Conservation (phyloP, 2,797 vertebrate species). For the Netta rufina region DNA sequence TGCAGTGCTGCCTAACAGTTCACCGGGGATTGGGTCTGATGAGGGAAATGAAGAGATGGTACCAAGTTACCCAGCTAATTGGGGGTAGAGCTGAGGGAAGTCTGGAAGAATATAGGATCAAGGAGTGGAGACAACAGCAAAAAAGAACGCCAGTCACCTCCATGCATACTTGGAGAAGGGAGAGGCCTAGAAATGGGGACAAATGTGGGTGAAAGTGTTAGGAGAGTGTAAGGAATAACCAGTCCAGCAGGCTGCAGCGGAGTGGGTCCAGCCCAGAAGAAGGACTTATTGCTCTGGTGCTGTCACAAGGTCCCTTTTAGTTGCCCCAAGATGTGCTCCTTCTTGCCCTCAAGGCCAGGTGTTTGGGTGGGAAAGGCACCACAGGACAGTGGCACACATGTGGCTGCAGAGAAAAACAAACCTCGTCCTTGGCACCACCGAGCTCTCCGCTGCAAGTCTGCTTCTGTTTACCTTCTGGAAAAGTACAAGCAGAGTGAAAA, state of each 20-base stretch:
- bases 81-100: background rate
- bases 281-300: background rate
- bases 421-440: background rate
- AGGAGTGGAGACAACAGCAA: background rate
- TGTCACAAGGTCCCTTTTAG: background rate
- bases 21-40: background rate
- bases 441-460: background rate
- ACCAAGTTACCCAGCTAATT: background rate
- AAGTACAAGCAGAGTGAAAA: background rate
- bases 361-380: background rate
- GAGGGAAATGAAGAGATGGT: background rate
- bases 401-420: background rate
- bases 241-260: background rate
- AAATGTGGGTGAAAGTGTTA: background rate
- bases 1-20: background rate
- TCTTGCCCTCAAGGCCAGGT: background rate
- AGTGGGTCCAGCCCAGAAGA: background rate
- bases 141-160: background rate
- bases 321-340: fast-evolving
- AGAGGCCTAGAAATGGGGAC: background rate
- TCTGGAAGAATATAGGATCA: background rate
- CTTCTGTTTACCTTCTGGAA: conserved; percentile 1
- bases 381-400: background rate
- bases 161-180: background rate
- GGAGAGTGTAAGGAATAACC: background rate